Base-by-base conservation (phyloP, 1,140 invertebrate genomes). In the Coelopa frigida region DNA sequence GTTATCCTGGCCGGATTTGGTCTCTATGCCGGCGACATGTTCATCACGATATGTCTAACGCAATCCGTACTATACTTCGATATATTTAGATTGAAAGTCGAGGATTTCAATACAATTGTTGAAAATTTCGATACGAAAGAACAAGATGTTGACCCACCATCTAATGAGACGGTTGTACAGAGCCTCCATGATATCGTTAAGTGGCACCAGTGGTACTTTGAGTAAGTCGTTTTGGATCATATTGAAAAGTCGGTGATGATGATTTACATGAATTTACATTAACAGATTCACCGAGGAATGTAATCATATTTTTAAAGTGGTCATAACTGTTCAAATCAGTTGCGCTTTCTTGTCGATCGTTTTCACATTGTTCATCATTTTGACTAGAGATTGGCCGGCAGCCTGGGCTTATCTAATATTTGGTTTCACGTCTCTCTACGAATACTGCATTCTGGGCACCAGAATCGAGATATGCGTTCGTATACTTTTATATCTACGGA, bases 381-480 rank as follows among this genome's bases (percentile, higher is more conserved):
- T 46, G 26, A 14, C 33, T 15, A 37, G 23, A 21, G 24, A 39
- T 46, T 46, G 45, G 45, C 45, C 35, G 14, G 45, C 36, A 11
- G 45, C 45, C 24, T 46, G 32, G 15, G 5, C 17, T 7, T 46
- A 46, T 22, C 10, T 46, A 11, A 15, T 46, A 4, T 18, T 46
- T 3, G 17, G n/a, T 18, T 26, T 46, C 24, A 6, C 18, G 6
- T 21, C 17, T 15, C 31, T 46, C 18, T 39, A 46, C 33, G 33
- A 32, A 23, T 46, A 46, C 33, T 46, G 45, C 11, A 22, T 46
- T 15, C n/a, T 46, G 17, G 45, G 45, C 12, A 46, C 45, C 15
- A 23, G 24, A 8, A 12, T 46, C 17, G 45, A 46, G 33, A 29
- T 31, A n/a, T 29, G 26, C 7, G 45, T 46, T 39, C 38, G 26